Evolutionary conservation across 2,797 vertebrate genomes (phyloP), one percentile per base, ranked within the genome.

Genomic region (Microctenopoma lineatum): DNA sequence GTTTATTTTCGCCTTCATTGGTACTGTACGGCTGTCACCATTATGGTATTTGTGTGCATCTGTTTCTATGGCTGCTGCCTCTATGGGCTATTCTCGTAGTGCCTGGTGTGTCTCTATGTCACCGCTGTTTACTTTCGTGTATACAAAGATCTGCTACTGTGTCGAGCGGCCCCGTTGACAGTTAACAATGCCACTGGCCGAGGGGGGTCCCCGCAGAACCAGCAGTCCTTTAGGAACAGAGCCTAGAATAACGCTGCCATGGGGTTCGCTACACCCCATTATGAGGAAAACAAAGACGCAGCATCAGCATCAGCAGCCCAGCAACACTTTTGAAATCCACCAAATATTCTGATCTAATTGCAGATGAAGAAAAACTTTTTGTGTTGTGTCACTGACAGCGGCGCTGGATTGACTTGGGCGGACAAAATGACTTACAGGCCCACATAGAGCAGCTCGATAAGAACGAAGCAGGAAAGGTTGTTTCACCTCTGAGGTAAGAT

Each of bases 131-230:
- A 80, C 88, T 68, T 80, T 45, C 81, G 74, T 75, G 71, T 86
- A 80, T 59, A 91, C 87, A 91, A 91, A 87, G 87, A 83, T 83
- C 79, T 84, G 86, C 71, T 79, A 80, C 77, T 82, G 85, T 83
- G 83, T 81, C 68, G 57, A 75, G 75, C 62, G 16, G 75, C 75
- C 83, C 85, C 11, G 83, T 86, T 91, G 89, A 92, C 89, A 91
- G 91, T 75, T 90, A 89, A 92, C 91, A 91, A 88, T 85, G 82
- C 77, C 81, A 80, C 72, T 56, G 81, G 75, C 83, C 68, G 80
- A 79, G 78, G 87, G 83, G 75, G 85, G 89, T 85, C 84, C 77
- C 70, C n/a, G 3, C 87, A 80, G 80, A 87, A 72, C 68, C 73
- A 57, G 68, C 79, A 77, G 84, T 86, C 86, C 83, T 89, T 85